These are phyloP conservation scores for Crocodylus rhombifer DNA, from an alignment of 2,797 vertebrate genomes.

Conservation along the genomic window DNA sequence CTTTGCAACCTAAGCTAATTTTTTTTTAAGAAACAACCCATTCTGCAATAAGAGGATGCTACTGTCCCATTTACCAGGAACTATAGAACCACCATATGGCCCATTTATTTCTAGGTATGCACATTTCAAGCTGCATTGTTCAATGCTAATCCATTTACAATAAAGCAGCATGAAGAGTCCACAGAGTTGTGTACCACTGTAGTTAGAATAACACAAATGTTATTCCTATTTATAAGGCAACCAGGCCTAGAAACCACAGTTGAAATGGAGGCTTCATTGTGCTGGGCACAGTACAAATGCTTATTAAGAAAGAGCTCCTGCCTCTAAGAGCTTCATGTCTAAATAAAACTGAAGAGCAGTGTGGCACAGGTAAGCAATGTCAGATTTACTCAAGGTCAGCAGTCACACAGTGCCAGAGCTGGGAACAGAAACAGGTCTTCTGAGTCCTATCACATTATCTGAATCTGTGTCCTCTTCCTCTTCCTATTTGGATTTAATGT, in stretches of 20 bases:
- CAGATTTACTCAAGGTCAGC: not conserved
- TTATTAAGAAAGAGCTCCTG: not conserved
- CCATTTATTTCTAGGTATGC: not conserved
- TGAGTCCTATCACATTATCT: not conserved
- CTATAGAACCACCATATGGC: not conserved
- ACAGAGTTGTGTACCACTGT: not conserved
- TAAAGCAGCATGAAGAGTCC: not conserved
- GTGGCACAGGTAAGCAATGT: not conserved
- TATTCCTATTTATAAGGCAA: not conserved
- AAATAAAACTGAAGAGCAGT: not conserved
- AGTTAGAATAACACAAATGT: not conserved
- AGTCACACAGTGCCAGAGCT: not conserved
- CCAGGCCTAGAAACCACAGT: not conserved
- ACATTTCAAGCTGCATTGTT: not conserved
- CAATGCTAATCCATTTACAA: not conserved
- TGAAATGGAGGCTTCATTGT: not conserved
- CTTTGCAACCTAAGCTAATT: constrained; percentile 59
- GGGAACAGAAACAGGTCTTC: not conserved
- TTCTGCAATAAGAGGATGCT: not conserved
- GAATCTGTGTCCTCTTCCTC: not conserved
- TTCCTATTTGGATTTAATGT: not conserved
- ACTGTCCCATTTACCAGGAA: not conserved
- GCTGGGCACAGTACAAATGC: not conserved
- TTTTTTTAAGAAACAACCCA: not conserved
- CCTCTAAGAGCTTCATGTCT: not conserved